Conservation (phyloP, 2,113 vertebrate species). For the Anolis carolinensis region DNA sequence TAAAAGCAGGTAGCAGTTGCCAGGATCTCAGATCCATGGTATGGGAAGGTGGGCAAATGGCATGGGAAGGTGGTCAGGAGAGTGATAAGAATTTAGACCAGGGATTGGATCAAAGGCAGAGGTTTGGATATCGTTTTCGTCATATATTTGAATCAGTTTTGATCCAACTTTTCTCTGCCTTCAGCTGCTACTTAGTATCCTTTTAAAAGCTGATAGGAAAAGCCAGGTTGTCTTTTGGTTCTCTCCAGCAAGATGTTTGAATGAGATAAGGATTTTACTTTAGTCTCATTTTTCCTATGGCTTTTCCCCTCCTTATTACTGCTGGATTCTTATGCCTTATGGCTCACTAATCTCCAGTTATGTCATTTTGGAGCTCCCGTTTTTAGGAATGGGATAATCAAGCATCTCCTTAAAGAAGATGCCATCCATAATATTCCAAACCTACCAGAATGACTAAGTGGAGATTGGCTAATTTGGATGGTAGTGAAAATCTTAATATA, state of each 20-base stretch:
- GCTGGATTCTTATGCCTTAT: background rate
- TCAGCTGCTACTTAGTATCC: background rate
- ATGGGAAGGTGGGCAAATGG: too few relatives aligned
- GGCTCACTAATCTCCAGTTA: background rate
- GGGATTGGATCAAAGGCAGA: background rate
- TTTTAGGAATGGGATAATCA: background rate
- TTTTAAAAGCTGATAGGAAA: background rate
- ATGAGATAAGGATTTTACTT: background rate
- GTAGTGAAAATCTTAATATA: background rate
- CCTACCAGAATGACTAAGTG: background rate
- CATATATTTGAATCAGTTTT: background rate
- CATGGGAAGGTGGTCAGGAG: background rate
- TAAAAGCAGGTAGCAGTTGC: background rate
- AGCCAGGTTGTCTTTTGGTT: background rate
- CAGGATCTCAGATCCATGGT: background rate
- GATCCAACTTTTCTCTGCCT: too few relatives aligned
- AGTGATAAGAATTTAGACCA: background rate
- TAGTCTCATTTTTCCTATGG: background rate
- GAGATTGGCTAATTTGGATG: background rate
- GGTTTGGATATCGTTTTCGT: background rate
- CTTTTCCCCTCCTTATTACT: background rate
- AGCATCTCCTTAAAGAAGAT: slow-evolving; percentile 16
- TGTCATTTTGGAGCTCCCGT: background rate
- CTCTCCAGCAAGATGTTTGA: background rate
- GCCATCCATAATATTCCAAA: background rate